Base-by-base conservation (phyloP, 2,113 vertebrate species). In the Anguilla rostrata region DNA sequence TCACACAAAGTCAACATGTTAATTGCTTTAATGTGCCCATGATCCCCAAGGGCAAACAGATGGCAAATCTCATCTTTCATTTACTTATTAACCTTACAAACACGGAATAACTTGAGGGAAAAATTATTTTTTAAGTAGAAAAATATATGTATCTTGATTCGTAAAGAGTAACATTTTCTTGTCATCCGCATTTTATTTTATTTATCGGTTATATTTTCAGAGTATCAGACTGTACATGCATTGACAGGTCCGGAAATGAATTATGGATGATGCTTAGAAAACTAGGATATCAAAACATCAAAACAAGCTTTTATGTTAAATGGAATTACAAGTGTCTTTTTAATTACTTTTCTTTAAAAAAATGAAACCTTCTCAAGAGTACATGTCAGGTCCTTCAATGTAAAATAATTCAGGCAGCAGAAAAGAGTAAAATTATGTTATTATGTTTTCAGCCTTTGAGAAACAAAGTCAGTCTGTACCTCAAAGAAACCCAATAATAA, bases 11-110 rank as follows among this genome's bases (percentile, higher is more conserved):
- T 89, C 91, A 91, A 94, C 91, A 94, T 88, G 92, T 92, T 91
- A 91, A 91, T 85, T 92, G 88, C 92, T 92, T 93, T 93, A 94
- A 94, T 95, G 95, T 94, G 92, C 91, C 94, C 91, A 88, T 93
- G 92, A 94, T 92, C 94, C 11, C 92, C 92, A 88, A 92, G 94
- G 93, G 90, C 91, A 89, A 91, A 88, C 86, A 91, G 91, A 94
- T 94, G 94, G 94, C 94, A 94, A 95, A 94, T 90, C 90, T 93
- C 93, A 90, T 94, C 88, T 92, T 94, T 94, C 92, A 93, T 93
- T 94, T 92, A 93, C 93, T 93, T 93, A 90, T 91, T 86, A 87
- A 90, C 89, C 90, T 89, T 88, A 66, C 87, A 90, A 89, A 92
- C 88, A 89, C 88, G 88, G 89, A 87, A 87, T 91, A 90, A 90